A percentile compares a stretch with the other conserved stretches of the same genome.
Conservation (phyloP, 2,888 invertebrate species). For the Mellilla xanthometata region DNA sequence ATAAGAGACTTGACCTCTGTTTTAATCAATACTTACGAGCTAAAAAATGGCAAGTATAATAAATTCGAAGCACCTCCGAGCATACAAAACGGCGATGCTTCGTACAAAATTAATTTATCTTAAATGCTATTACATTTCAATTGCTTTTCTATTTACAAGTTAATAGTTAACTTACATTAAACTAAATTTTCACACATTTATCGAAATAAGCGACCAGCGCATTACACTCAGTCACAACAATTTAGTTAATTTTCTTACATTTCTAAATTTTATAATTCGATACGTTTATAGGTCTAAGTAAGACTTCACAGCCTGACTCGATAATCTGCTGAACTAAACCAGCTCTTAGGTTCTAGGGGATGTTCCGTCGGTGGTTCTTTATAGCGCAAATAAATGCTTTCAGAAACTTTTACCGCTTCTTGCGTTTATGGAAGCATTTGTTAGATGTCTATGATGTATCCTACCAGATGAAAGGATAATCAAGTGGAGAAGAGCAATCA, state of each 20-base stretch:
- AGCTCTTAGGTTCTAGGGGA: constrained; percentile 1
- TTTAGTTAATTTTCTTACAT: constrained; percentile 24
- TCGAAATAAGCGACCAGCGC: constrained; percentile 62
- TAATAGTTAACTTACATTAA: constrained; percentile 8
- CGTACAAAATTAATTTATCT: constrained; percentile 21
- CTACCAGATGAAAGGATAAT: too few species aligned
- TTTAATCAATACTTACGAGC: too few species aligned
- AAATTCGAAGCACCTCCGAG: constrained; percentile 22
- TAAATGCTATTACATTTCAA: constrained; percentile 21
- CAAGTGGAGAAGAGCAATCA: too few species aligned
- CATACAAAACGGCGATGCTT: constrained; percentile 20
- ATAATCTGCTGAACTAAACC: constrained; percentile 34
- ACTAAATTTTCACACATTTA: constrained; percentile 32
- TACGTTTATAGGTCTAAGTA: constrained; percentile 24
- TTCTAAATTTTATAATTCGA: constrained; percentile 2
- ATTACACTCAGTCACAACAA: constrained; percentile 33
- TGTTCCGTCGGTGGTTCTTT: constrained; percentile 1
- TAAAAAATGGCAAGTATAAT: constrained; percentile 43
- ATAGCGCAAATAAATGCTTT: too few species aligned
- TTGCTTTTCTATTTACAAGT: constrained; percentile 7
- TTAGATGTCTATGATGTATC: too few species aligned
- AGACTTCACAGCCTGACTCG: constrained; percentile 58
- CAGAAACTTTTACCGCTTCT: too few species aligned
- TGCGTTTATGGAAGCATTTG: too few species aligned
- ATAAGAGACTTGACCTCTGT: too few species aligned